phyloP scores from a whole-genome alignment of 2,113 vertebrate genomes.

The Leptocoma aspasia region DNA sequence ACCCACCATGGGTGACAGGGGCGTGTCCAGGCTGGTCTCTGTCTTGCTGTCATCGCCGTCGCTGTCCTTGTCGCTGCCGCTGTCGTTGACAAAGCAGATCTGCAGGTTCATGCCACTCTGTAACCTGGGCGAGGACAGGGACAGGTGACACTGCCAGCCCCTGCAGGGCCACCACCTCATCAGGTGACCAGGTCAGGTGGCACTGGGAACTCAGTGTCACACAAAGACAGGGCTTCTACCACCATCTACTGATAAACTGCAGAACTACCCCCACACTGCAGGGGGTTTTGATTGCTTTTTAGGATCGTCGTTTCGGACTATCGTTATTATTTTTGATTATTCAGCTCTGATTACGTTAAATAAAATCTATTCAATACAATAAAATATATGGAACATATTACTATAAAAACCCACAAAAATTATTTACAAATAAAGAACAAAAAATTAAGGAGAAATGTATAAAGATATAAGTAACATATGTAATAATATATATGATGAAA shows the following conservation, averaged over 20 bases:
- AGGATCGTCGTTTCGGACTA: fast-evolving
- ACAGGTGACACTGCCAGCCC: background rate
- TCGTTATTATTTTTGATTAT: background rate
- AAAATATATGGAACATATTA: fast-evolving
- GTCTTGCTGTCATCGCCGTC: conserved; percentile 98
- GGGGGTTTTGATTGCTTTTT: too few relatives aligned
- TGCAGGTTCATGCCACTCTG: conserved; percentile 99
- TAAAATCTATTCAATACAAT: fast-evolving
- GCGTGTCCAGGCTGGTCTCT: conserved; percentile 96
- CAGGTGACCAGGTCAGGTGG: background rate
- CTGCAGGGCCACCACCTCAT: background rate
- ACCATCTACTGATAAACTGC: conserved; percentile 44
- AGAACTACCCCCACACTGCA: background rate
- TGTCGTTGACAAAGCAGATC: conserved; percentile 98
- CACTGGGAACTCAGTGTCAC: background rate
- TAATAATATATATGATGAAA: background rate
- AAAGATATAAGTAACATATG: background rate
- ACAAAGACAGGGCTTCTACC: background rate
- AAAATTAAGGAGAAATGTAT: background rate
- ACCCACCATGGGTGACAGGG: conserved; percentile 92
- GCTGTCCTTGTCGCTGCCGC: conserved; percentile 97
- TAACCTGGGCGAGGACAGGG: conserved; percentile 70
- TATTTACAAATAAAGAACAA: too few relatives aligned
- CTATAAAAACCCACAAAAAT: background rate
- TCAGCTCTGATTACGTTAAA: background rate